Percentiles rank a stretch among this genome's conserved stretches.
Evolutionary conservation across 1,140 invertebrate species (phyloP).

Genomic region (Protaetia brevitarsis): DNA sequence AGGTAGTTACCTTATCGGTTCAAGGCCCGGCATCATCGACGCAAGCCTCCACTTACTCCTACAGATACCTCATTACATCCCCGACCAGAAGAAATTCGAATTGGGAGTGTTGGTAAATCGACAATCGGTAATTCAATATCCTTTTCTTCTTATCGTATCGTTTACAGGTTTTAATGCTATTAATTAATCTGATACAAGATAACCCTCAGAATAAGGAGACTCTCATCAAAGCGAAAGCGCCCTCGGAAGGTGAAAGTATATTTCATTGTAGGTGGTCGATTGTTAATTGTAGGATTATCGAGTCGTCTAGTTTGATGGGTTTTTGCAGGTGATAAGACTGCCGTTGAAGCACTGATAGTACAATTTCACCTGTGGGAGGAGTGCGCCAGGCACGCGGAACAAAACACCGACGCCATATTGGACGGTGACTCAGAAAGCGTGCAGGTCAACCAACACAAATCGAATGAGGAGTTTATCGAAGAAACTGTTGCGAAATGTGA

Average conservation of each 20-base stretch:
- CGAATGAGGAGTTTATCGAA: conserved; percentile 80
- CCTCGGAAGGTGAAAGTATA: conserved; percentile 61
- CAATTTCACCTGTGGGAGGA: conserved; percentile 73
- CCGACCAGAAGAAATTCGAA: conserved; percentile 88
- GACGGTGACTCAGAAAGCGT: conserved; percentile 74
- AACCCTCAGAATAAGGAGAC: conserved; percentile 75
- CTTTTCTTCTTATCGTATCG: not conserved
- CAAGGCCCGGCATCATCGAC: conserved; percentile 73
- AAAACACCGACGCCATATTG: conserved; percentile 86
- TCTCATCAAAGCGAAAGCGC: conserved; percentile 68
- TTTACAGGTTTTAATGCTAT: conserved; percentile 73
- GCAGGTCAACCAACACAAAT: conserved; percentile 66
- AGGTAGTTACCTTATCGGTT: conserved; percentile 72
- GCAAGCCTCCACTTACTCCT: conserved; percentile 80
- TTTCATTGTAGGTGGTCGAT: conserved; percentile 54
- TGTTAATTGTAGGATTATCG: not conserved
- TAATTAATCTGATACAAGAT: conserved; percentile 92
- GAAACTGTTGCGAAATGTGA: conserved; percentile 91
- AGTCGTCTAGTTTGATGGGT: not conserved
- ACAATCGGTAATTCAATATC: not conserved
- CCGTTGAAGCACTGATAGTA: conserved; percentile 64
- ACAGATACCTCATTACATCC: conserved; percentile 80
- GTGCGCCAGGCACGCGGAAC: conserved; percentile 78
- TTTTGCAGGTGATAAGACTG: conserved; percentile 53
- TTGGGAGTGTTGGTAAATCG: conserved; percentile 79